Evolutionary conservation across 2,888 invertebrate species (phyloP), one percentile per base, ranked within the genome.

Genomic region (Trypoxylon attenuatum): DNA sequence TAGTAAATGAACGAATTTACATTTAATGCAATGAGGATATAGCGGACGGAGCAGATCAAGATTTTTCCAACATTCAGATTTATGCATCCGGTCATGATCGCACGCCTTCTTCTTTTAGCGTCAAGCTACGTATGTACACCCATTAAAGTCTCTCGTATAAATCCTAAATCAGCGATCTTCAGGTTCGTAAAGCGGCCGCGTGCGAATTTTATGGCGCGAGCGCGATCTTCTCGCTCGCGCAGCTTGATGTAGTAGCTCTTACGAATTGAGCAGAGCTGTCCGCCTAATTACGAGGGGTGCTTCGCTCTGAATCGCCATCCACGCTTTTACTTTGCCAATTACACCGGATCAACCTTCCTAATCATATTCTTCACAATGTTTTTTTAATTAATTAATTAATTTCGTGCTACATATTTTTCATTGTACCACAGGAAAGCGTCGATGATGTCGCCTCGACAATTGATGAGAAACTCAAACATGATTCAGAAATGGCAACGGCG

Each of bases 401-500:
- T n/a, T n/a, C n/a, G n/a, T n/a, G n/a, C n/a, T n/a, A n/a, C n/a
- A n/a, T n/a, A 10, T 21, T 2, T 0, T 5, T 16, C 5, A 60
- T 65, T 2, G 43, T 60, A 27, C 87, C 87, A 1, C 85, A 92
- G 96, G 81, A 92, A 98, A 69, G 98, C 99, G 41, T 98, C 98
- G 10, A 95, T 99, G 94, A 99, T 99, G 96, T 96, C 98, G 1
- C 98, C 99, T 0, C 92, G 98, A 10, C 99, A 99, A 88, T 91
- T 99, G 80, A 99, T 99, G 96, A 93, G 98, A 82, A 96, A 97
- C 89, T 99, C 99, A 19, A 98, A 99, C 89, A 99, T 99, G 99
- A 99, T 98, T 46, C 97, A 98, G 89, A 96, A 98, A 88, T 99
- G 99, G 99, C 99, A 99, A 88, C 91, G 98, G 19, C 90, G 99